These are phyloP conservation scores for Bungarus multicinctus DNA, from an alignment of 2,113 vertebrate species.

Conservation along the genomic window DNA sequence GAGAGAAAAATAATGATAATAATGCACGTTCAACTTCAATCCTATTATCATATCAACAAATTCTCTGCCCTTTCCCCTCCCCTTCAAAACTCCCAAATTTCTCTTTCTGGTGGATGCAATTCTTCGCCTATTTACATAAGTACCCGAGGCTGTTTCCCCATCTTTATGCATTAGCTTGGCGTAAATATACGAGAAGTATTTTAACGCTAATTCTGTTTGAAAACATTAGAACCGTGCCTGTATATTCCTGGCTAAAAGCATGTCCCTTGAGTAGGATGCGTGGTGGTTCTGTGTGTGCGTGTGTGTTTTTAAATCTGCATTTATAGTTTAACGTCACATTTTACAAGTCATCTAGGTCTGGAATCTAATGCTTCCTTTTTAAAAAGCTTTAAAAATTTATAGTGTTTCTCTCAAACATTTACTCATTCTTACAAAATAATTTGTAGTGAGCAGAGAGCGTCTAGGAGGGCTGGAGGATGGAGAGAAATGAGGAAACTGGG, in stretches of 20 bases:
- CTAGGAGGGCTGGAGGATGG: background rate
- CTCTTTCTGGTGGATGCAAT: background rate
- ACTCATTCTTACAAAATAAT: background rate
- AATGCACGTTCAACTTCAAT: background rate
- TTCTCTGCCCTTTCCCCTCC: too few relatives aligned
- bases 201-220: slow-evolving; percentile 14
- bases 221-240: background rate
- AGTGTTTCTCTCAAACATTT: background rate
- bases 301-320: background rate
- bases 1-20: background rate
- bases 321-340: slow-evolving; percentile 11
- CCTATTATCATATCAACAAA: background rate
- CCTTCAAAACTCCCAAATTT: background rate
- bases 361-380: slow-evolving; percentile 1
- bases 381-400: background rate
- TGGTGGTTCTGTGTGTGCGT: background rate
- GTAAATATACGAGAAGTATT: slow-evolving; percentile 14
- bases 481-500: background rate
- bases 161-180: slow-evolving; percentile 21
- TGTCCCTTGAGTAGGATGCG: background rate
- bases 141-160: background rate
- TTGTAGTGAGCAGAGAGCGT: background rate
- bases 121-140: background rate
- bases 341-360: background rate
- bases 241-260: background rate